These are phyloP conservation scores for Uropsilus gracilis DNA, from an alignment of 2,113 vertebrate species.

Conservation along the genomic window DNA sequence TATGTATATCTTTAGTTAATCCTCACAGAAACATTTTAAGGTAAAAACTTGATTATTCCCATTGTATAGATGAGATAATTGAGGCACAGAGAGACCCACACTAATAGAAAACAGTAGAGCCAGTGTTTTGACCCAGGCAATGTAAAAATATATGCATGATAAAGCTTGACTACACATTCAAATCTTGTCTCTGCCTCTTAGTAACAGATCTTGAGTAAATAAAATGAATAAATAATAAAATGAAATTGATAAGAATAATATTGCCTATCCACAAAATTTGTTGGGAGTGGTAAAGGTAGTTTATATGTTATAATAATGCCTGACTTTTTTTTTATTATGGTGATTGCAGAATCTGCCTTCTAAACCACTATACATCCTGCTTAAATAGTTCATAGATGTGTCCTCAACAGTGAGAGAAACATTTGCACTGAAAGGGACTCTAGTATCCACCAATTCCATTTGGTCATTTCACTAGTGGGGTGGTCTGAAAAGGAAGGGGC, in stretches of 20 bases:
- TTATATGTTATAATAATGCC: constrained; percentile 40
- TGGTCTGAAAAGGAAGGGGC: not conserved
- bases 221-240: constrained; percentile 35
- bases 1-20: not conserved
- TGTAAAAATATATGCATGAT: not conserved
- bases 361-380: not conserved
- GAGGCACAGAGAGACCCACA: not conserved
- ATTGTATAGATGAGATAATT: constrained; percentile 2
- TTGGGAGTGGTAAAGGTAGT: constrained; percentile 18
- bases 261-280: not conserved
- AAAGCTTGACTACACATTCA: not conserved
- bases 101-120: not conserved
- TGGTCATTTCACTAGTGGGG: not conserved
- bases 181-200: not conserved
- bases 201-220: not conserved
- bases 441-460: not conserved
- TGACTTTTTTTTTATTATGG: constrained; percentile 11
- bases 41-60: not conserved
- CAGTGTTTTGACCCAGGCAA: not conserved
- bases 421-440: not conserved
- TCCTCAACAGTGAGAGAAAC: constrained; percentile 14
- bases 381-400: not conserved
- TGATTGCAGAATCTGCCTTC: not conserved
- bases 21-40: not conserved
- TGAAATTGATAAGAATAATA: constrained; percentile 29